phyloP scores from a whole-genome alignment of 2,888 invertebrate genomes.

The Drosophila birchii region DNA sequence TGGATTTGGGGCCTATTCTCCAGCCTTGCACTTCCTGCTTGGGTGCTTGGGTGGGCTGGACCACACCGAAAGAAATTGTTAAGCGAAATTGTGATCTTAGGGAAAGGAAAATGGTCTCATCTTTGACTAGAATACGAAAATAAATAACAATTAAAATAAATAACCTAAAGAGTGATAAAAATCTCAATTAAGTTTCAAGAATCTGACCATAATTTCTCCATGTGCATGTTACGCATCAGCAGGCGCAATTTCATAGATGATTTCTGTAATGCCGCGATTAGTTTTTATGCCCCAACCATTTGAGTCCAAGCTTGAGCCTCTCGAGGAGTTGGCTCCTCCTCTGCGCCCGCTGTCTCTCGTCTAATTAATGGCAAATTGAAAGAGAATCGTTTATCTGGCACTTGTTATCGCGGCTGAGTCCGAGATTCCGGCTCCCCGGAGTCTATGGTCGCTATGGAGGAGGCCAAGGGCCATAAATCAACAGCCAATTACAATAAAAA shows the following conservation, averaged over 20 bases:
- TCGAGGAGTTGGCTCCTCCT: slow-evolving; percentile 2
- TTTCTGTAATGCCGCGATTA: slow-evolving; percentile 68
- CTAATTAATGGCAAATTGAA: slow-evolving; percentile 65
- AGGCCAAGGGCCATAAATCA: slow-evolving; percentile 68
- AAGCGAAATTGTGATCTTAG: rapidly evolving
- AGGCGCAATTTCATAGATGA: slow-evolving; percentile 62
- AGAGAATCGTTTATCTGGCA: slow-evolving; percentile 61
- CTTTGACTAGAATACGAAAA: not conserved
- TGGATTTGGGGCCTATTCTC: slow-evolving; percentile 4
- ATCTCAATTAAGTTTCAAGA: no score
- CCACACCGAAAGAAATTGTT: not conserved
- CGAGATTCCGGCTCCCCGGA: slow-evolving; percentile 34
- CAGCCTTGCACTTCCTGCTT: slow-evolving; percentile 67
- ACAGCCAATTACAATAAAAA: slow-evolving; percentile 80
- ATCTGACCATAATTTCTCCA: not conserved
- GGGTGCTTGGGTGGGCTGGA: slow-evolving; percentile 52
- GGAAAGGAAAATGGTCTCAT: no score
- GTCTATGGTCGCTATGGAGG: slow-evolving; percentile 15
- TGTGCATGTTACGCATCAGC: slow-evolving; percentile 69
- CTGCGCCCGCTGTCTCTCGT: slow-evolving; percentile 22
- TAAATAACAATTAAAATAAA: not conserved
- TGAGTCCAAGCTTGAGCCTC: slow-evolving; percentile 16
- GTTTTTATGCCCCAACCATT: slow-evolving; percentile 58
- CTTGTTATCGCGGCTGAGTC: slow-evolving; percentile 49
- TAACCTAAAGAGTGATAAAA: not conserved